phyloP scores from a whole-genome alignment of 2,113 vertebrate genomes.

The Tragelaphus strepsiceros region DNA sequence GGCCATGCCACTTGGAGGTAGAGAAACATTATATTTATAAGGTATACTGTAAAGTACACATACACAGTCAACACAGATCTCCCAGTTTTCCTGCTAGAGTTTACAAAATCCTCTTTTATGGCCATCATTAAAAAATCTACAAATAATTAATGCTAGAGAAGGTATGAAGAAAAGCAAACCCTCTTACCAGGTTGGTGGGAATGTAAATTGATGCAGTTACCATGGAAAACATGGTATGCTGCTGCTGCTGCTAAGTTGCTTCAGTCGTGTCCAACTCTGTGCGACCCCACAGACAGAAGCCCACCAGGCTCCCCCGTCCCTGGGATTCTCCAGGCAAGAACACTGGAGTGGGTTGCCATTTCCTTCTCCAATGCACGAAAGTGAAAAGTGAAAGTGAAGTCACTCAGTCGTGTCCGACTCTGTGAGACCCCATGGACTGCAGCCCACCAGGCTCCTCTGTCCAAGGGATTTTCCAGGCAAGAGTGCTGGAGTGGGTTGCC shows the following conservation, averaged over 20 bases:
- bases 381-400: too few species aligned
- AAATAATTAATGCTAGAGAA: not conserved
- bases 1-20: not conserved
- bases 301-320: too few species aligned
- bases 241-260: too few species aligned
- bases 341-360: too few species aligned
- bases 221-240: not conserved
- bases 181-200: not conserved
- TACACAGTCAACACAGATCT: not conserved
- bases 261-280: too few species aligned
- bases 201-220: not conserved
- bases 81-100: not conserved
- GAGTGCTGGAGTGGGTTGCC: too few species aligned
- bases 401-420: rapidly evolving
- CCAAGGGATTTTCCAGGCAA: too few species aligned
- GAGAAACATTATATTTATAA: not conserved
- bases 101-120: not conserved
- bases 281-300: too few species aligned
- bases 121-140: not conserved
- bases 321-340: too few species aligned
- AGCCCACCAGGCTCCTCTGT: too few species aligned
- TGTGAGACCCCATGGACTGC: rapidly evolving
- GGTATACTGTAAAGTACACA: not conserved
- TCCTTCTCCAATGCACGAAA: too few species aligned
- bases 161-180: not conserved